These are phyloP conservation scores for Blastomussa wellsi DNA, from an alignment of 92 coral and sea anemone genomes.

Conservation along the genomic window DNA sequence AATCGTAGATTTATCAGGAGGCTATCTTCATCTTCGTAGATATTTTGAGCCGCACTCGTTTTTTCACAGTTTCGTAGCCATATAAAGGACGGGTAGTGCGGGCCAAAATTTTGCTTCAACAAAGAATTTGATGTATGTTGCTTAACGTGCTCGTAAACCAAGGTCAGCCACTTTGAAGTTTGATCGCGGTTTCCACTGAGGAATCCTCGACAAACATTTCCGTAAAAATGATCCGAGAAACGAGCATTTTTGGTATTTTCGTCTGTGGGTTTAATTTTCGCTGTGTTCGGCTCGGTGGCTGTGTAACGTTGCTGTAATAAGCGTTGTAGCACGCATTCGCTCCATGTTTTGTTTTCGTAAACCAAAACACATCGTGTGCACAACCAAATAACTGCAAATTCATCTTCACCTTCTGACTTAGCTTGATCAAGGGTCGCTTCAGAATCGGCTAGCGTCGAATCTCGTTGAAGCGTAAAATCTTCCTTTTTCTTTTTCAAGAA, in stretches of 20 bases:
- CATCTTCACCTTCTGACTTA: constrained; percentile 35
- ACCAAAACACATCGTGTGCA: constrained; percentile 77
- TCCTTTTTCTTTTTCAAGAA: constrained; percentile 67
- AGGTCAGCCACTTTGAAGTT: constrained; percentile 12
- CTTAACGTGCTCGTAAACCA: constrained; percentile 35
- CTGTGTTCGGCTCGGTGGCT: neutral
- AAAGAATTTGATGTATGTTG: constrained; percentile 32
- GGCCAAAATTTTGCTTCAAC: constrained; percentile 1
- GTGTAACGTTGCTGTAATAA: neutral
- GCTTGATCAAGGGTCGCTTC: constrained; percentile 23
- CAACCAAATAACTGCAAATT: constrained; percentile 47
- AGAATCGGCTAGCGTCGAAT: constrained; percentile 16
- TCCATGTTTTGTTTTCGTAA: constrained; percentile 64
- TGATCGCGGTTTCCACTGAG: constrained; percentile 20
- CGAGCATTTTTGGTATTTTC: constrained; percentile 11
- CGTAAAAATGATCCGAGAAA: neutral
- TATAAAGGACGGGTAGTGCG: constrained; percentile 68
- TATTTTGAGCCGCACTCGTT: constrained; percentile 25
- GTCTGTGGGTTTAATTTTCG: neutral
- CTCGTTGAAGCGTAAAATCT: constrained; percentile 27
- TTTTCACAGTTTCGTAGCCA: constrained; percentile 54
- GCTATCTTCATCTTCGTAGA: constrained; percentile 53
- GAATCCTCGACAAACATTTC: constrained; percentile 3
- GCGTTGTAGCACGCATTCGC: constrained; percentile 6
- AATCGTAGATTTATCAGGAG: constrained; percentile 53